Evolutionary conservation across 2,797 vertebrate species (phyloP).

Genomic region (Tolypeutes matacus): DNA sequence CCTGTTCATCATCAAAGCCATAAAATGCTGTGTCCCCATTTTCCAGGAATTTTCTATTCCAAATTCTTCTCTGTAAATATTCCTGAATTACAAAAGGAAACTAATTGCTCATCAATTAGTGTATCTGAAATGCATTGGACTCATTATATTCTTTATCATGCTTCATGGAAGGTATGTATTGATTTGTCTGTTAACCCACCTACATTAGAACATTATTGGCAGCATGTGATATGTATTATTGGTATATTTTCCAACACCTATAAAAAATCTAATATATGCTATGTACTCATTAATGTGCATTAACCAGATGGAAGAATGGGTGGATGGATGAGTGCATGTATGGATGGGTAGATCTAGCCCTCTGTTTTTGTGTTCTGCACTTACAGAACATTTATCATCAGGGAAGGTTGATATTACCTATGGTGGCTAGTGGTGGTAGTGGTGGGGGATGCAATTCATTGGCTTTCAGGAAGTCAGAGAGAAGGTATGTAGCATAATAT

Average conservation of each 20-base stretch:
- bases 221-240: too few species aligned
- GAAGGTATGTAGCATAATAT: background rate
- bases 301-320: too few species aligned
- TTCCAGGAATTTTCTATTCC: background rate
- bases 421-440: background rate
- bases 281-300: too few species aligned
- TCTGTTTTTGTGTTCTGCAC: too few species aligned
- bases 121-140: background rate
- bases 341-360: too few species aligned
- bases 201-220: too few species aligned
- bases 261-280: too few species aligned
- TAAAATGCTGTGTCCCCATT: background rate
- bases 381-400: too few species aligned
- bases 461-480: background rate
- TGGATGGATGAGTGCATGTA: too few species aligned
- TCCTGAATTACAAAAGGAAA: background rate
- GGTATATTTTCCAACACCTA: too few species aligned
- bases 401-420: background rate
- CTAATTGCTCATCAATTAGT: background rate
- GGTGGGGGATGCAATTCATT: background rate
- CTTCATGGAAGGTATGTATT: too few species aligned
- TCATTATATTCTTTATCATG: background rate
- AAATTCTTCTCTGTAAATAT: conserved; percentile 4
- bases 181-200: background rate
- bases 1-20: background rate